Conservation (phyloP, 2,113 vertebrate genomes). For the Amblyopsis rosae region DNA sequence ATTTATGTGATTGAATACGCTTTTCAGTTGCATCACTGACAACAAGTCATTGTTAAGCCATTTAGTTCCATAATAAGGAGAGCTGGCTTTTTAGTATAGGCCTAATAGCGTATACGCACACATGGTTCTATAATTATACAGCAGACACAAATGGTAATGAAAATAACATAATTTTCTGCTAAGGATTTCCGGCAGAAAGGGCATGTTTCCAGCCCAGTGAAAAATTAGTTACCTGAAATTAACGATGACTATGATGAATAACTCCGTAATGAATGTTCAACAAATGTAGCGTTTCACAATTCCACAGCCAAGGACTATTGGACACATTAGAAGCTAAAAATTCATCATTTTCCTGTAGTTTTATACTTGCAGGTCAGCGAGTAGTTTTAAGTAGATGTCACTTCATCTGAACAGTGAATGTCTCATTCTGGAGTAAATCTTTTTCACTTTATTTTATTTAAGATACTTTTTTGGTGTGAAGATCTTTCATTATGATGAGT, state of each 20-base stretch:
- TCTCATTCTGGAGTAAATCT: conserved; percentile 41
- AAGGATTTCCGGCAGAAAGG: neutral
- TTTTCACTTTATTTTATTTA: conserved; percentile 30
- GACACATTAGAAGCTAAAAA: conserved; percentile 10
- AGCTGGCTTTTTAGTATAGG: neutral
- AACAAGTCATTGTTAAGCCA: neutral
- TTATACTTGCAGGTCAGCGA: conserved; percentile 21
- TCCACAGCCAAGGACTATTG: conserved; percentile 14
- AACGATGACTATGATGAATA: conserved; percentile 15
- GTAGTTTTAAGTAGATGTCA: conserved; percentile 28
- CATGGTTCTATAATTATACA: neutral
- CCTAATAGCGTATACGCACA: neutral
- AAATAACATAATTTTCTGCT: neutral
- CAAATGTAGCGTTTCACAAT: neutral
- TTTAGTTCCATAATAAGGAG: neutral
- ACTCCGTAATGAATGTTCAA: conserved; percentile 15
- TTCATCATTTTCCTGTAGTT: conserved; percentile 15
- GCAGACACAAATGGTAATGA: conserved; percentile 6
- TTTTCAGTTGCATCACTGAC: neutral
- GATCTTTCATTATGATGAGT: conserved; percentile 64
- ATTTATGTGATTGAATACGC: neutral
- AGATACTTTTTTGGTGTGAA: conserved; percentile 41
- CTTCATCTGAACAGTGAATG: conserved; percentile 11
- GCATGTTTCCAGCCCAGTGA: conserved; percentile 11
- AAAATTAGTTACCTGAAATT: conserved; percentile 10